Conservation (phyloP, 1,140 invertebrate genomes). For the Panulirus ornatus region DNA sequence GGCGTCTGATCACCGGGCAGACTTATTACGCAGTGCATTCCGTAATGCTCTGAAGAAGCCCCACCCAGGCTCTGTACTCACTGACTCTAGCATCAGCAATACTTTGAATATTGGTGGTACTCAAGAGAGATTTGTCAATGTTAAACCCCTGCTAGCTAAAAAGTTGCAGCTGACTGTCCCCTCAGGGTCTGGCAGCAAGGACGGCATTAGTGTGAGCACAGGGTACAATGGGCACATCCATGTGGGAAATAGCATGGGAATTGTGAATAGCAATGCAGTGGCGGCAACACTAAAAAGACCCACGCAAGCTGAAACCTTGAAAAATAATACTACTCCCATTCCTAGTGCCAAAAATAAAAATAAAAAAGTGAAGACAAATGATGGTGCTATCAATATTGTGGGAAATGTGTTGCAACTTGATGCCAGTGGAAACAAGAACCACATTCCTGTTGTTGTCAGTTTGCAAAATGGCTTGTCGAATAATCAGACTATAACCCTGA, state of each 20-base stretch:
- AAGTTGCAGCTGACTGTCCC: conserved; percentile 73
- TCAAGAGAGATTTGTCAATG: conserved; percentile 72
- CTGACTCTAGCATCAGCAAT: conserved; percentile 61
- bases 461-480: conserved; percentile 74
- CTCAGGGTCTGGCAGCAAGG: conserved; percentile 66
- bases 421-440: conserved; percentile 73
- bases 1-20: conserved; percentile 68
- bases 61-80: conserved; percentile 57
- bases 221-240: conserved; percentile 75
- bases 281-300: conserved; percentile 64
- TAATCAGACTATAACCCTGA: conserved; percentile 70
- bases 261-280: conserved; percentile 65
- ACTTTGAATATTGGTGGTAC: conserved; percentile 59
- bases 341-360: conserved; percentile 74
- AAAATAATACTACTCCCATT: conserved; percentile 65
- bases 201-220: conserved; percentile 72
- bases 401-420: conserved; percentile 74
- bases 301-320: conserved; percentile 56
- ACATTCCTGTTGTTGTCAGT: conserved; percentile 75
- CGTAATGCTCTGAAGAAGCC: conserved; percentile 74
- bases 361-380: conserved; percentile 74
- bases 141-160: conserved; percentile 73
- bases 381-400: conserved; percentile 73
- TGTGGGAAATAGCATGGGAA: conserved; percentile 66
- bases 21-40: conserved; percentile 71